Conservation (phyloP, 1,140 invertebrate species). For the Plutomurus gul region DNA sequence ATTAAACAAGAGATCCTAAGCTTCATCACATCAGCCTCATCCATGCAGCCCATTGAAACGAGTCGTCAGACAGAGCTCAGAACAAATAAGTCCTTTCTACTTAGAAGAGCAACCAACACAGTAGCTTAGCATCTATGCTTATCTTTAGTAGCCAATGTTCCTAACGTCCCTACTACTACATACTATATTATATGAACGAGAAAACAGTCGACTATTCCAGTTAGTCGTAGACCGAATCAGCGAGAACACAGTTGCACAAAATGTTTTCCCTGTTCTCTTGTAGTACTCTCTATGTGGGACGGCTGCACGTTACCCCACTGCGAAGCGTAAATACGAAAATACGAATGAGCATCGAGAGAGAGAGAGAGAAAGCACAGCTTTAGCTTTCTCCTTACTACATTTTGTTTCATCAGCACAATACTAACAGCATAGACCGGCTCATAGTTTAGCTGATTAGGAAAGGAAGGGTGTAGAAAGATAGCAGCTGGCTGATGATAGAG, state of each 20-base stretch:
- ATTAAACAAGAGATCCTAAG: slow-evolving; percentile 24
- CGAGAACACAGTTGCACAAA: slow-evolving; percentile 8
- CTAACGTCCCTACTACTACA: neutral
- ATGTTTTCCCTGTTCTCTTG: neutral
- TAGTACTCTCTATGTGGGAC: slow-evolving; percentile 5
- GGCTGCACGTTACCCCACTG: slow-evolving; percentile 9
- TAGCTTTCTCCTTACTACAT: too few species aligned
- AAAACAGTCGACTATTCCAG: neutral
- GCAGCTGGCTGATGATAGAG: too few species aligned
- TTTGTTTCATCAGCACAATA: too few species aligned
- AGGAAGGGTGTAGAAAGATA: too few species aligned
- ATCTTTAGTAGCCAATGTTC: neutral
- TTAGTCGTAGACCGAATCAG: too few species aligned
- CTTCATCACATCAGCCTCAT: slow-evolving; percentile 22
- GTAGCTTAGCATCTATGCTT: neutral
- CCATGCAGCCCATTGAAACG: slow-evolving; percentile 1
- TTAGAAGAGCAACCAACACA: neutral
- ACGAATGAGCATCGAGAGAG: neutral
- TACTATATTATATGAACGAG: too few species aligned
- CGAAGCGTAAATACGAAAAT: neutral
- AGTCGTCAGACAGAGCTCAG: neutral
- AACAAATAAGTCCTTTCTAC: slow-evolving; percentile 20
- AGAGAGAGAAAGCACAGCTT: too few species aligned
- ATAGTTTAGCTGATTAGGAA: too few species aligned
- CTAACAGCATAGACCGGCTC: too few species aligned